Conservation (phyloP, 2,797 vertebrate genomes). For the Sternotherus odoratus region DNA sequence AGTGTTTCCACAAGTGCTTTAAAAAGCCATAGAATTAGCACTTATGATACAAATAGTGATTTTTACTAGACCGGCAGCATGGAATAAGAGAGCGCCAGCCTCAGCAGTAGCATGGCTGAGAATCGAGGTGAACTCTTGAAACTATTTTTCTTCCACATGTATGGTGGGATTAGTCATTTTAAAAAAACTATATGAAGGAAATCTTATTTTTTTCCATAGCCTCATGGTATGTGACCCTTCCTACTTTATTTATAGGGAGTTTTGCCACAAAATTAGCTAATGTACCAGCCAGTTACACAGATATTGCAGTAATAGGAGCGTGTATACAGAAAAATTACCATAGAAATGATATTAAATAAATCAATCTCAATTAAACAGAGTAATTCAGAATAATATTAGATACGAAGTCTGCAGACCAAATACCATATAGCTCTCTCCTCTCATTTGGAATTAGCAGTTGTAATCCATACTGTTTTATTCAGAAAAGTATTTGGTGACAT, state of each 20-base stretch:
- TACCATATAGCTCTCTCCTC: neutral
- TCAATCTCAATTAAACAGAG: slow-evolving; percentile 10
- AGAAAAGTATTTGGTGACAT: neutral
- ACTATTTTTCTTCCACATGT: neutral
- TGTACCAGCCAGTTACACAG: slow-evolving; percentile 37
- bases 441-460: neutral
- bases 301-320: slow-evolving; percentile 46
- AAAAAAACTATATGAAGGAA: neutral
- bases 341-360: slow-evolving; percentile 9
- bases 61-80: neutral
- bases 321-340: slow-evolving; percentile 38
- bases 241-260: slow-evolving; percentile 46
- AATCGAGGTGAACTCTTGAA: neutral
- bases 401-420: neutral
- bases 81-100: neutral
- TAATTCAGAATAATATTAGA: neutral
- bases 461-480: neutral
- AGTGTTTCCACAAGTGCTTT: neutral
- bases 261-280: slow-evolving; percentile 36
- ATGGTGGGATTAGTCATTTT: neutral
- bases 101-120: neutral
- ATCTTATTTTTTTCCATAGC: slow-evolving; percentile 42
- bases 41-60: neutral
- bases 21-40: neutral
- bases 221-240: neutral